Percentiles rank a stretch among this genome's conserved stretches.
Conservation (phyloP, 2,797 vertebrate genomes). For the Lagodon rhomboides region DNA sequence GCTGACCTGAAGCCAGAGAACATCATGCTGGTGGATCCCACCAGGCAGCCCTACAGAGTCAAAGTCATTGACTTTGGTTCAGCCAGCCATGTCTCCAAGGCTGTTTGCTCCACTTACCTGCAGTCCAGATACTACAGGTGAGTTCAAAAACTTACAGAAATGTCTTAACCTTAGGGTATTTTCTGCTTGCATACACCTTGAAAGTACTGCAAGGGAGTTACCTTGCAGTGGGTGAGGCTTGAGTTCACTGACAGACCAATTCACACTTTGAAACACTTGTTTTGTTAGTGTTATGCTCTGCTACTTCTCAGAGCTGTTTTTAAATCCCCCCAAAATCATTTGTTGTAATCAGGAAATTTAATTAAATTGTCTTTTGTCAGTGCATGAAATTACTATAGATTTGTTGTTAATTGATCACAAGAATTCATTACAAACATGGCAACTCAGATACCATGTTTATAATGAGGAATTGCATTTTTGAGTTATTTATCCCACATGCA, state of each 20-base stretch:
- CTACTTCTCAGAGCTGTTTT: neutral
- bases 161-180: neutral
- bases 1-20: constrained; percentile 99
- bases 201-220: neutral
- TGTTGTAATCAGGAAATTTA: neutral
- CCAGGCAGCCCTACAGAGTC: constrained; percentile 95
- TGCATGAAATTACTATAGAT: neutral
- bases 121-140: constrained; percentile 99
- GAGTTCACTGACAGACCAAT: neutral
- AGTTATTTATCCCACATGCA: neutral
- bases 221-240: neutral
- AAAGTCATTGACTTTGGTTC: constrained; percentile 99
- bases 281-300: neutral
- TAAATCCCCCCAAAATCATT: neutral
- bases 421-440: no score
- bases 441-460: neutral
- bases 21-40: constrained; percentile 98
- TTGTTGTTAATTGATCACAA: neutral
- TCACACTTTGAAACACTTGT: neutral
- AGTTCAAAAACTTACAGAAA: neutral
- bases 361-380: neutral
- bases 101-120: constrained; percentile 98
- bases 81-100: constrained; percentile 98
- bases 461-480: neutral
- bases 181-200: neutral